Conservation (phyloP, 2,113 vertebrate genomes). For the Romanogobio albipinnatus region DNA sequence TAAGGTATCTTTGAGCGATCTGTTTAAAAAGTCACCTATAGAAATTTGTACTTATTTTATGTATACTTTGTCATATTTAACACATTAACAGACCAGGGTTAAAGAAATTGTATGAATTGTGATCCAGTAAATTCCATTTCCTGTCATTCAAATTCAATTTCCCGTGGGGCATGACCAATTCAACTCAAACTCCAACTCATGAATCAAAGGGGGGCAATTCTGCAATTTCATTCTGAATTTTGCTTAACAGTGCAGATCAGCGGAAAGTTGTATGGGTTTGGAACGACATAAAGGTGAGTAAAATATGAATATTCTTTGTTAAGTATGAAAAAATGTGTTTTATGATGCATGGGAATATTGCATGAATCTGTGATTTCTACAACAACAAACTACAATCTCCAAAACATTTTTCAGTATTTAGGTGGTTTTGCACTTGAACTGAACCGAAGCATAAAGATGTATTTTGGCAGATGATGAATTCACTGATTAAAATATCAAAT, state of each 20-base stretch:
- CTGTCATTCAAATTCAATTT: too few species aligned
- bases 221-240: background rate
- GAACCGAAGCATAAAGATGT: slow-evolving; percentile 32
- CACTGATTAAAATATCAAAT: slow-evolving; percentile 57
- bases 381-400: slow-evolving; percentile 18
- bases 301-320: background rate
- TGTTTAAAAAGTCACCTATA: background rate
- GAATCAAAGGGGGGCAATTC: background rate
- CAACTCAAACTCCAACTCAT: background rate
- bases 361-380: slow-evolving; percentile 16
- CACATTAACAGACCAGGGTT: background rate
- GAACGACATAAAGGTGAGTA: background rate
- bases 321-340: background rate
- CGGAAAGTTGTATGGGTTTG: background rate
- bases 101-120: background rate
- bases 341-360: slow-evolving; percentile 19
- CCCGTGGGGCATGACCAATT: background rate
- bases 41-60: background rate
- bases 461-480: slow-evolving; percentile 43
- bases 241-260: background rate
- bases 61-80: background rate
- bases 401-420: slow-evolving; percentile 14
- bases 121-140: background rate
- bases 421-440: slow-evolving; percentile 31
- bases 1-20: background rate